Conservation (phyloP, 2,113 vertebrate genomes). For the Cercopithecus mona region DNA sequence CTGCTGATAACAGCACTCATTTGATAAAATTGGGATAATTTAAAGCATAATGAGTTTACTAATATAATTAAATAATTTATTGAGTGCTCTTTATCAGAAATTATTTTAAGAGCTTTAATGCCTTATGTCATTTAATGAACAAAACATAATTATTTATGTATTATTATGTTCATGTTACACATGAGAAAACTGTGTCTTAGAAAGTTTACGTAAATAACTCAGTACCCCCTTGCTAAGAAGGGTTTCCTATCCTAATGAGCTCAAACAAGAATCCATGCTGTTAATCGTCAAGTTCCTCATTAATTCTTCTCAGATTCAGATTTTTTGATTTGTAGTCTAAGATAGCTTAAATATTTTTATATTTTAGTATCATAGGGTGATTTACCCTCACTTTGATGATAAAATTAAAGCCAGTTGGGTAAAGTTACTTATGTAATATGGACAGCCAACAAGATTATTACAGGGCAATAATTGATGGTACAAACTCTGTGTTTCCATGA, state of each 20-base stretch:
- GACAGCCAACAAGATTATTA: neutral
- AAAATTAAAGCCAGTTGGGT: neutral
- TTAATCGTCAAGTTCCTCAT: neutral
- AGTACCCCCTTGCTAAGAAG: neutral
- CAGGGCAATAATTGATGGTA: neutral
- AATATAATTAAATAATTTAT: neutral
- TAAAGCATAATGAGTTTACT: neutral
- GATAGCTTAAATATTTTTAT: neutral
- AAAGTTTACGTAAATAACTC: neutral
- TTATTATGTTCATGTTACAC: neutral
- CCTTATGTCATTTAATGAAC: neutral
- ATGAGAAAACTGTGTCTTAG: neutral
- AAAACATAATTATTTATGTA: neutral
- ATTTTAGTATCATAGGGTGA: neutral
- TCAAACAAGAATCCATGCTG: neutral
- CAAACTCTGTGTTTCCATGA: neutral
- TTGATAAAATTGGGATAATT: neutral
- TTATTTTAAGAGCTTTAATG: neutral
- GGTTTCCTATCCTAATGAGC: neutral
- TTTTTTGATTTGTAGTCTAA: neutral
- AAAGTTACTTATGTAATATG: neutral
- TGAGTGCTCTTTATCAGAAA: neutral
- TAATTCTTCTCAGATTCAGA: neutral
- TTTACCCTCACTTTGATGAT: neutral
- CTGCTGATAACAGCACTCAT: neutral